Conservation (phyloP, 2,797 vertebrate species). For the Zalophus californianus region DNA sequence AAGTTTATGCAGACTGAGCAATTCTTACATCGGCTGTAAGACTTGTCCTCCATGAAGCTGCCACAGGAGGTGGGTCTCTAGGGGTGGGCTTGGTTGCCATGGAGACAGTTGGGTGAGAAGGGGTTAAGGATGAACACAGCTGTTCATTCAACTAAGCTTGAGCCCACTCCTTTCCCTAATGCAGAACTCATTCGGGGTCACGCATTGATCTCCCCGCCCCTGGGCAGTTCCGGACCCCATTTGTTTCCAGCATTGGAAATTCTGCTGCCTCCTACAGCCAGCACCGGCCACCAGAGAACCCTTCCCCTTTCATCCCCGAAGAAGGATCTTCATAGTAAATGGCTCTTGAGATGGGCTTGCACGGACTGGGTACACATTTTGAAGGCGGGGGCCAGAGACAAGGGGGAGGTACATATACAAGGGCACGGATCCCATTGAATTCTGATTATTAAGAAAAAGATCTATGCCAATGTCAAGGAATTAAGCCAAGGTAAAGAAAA, state of each 20-base stretch:
- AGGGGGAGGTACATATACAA: neutral
- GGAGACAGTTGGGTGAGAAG: conserved; percentile 55
- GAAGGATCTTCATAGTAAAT: neutral
- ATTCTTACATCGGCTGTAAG: conserved; percentile 51
- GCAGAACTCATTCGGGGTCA: neutral
- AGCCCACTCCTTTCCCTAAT: neutral
- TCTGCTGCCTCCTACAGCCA: neutral
- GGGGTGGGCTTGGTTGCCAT: conserved; percentile 68
- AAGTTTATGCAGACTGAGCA: conserved; percentile 65
- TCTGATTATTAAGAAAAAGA: neutral
- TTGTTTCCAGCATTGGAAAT: neutral
- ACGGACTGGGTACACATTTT: neutral
- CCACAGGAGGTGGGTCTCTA: conserved; percentile 55
- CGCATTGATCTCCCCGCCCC: neutral
- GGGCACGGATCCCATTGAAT: neutral
- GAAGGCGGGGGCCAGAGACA: neutral
- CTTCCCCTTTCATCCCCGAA: neutral
- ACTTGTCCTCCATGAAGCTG: conserved; percentile 59
- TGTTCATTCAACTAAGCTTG: neutral
- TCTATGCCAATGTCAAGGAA: neutral
- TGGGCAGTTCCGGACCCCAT: neutral
- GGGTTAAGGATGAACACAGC: conserved; percentile 41
- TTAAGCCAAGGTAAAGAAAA: neutral
- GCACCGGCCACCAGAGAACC: neutral
- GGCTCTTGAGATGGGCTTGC: neutral